These are phyloP conservation scores for Rousettus madagascariensis DNA, from an alignment of 2,797 vertebrate species.

Conservation along the genomic window DNA sequence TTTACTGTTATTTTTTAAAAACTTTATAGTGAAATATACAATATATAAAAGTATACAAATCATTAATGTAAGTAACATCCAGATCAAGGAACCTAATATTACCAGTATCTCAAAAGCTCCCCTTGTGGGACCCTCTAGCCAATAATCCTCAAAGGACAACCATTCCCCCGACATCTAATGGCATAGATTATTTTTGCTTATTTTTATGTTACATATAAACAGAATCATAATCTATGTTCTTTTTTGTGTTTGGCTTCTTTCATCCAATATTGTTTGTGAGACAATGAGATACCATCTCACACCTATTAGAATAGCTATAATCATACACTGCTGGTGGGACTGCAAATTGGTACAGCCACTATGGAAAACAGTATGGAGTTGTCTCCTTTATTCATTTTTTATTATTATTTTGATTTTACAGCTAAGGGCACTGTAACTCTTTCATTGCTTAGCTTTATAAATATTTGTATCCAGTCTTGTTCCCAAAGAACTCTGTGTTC, in stretches of 20 bases:
- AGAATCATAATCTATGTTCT: neutral
- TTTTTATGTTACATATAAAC: constrained; percentile 11
- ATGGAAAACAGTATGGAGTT: neutral
- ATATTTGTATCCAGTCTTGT: constrained; percentile 33
- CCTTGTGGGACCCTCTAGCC: neutral
- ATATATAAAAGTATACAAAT: neutral
- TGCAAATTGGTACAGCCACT: too few species aligned
- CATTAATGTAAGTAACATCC: neutral
- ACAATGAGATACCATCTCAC: too few species aligned
- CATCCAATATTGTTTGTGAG: neutral
- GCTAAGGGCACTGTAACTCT: constrained; percentile 32
- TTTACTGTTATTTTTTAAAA: neutral
- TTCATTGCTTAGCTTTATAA: constrained; percentile 41
- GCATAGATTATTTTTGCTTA: neutral
- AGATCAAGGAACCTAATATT: constrained; percentile 19
- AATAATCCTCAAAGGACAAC: neutral
- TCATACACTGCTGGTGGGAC: too few species aligned
- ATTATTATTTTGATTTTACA: constrained; percentile 56
- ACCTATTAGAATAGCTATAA: too few species aligned
- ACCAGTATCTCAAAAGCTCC: neutral
- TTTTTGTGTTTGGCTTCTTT: neutral
- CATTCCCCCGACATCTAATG: neutral
- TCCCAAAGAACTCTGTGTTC: constrained; percentile 37
- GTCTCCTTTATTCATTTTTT: neutral
- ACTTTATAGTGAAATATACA: constrained; percentile 8